Percentiles rank a stretch among this genome's conserved stretches.
phyloP scores from a whole-genome alignment of 2,113 vertebrate species.

The Epinephelus fuscoguttatus region DNA sequence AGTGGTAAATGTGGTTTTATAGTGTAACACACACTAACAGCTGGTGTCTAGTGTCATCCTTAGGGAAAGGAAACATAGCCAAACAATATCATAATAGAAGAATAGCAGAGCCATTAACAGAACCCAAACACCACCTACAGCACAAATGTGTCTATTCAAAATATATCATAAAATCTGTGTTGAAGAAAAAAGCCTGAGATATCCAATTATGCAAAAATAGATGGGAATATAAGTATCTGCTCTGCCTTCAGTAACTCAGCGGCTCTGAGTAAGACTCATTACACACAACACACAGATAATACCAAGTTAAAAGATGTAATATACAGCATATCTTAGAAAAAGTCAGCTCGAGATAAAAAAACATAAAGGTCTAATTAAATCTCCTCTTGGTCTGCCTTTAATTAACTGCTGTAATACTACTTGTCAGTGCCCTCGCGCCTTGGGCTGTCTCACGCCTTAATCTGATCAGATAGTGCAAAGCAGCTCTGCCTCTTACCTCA shows the following conservation, averaged over 20 bases:
- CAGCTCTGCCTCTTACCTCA: conserved; percentile 45
- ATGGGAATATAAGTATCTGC: neutral
- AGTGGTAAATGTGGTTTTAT: neutral
- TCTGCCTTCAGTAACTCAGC: neutral
- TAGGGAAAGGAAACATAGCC: conserved; percentile 2
- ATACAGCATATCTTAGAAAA: neutral
- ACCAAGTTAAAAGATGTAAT: neutral
- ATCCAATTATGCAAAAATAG: neutral
- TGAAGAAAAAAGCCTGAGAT: neutral
- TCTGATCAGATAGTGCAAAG: conserved; percentile 57
- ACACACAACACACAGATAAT: neutral
- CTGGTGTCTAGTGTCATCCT: conserved; percentile 8
- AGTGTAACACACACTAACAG: neutral
- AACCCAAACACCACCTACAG: neutral
- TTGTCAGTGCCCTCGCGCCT: conserved; percentile 44
- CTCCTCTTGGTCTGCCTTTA: conserved; percentile 50
- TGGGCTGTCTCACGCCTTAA: conserved; percentile 52
- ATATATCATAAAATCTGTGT: neutral
- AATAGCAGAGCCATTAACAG: neutral
- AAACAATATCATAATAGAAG: conserved; percentile 15
- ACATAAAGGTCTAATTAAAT: conserved; percentile 41
- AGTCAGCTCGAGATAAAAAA: conserved; percentile 12
- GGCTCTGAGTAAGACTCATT: neutral
- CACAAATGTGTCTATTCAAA: neutral
- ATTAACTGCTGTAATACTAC: conserved; percentile 57